Base-by-base conservation (phyloP, 1,140 invertebrate genomes). In the Drosophila subpulchrella region DNA sequence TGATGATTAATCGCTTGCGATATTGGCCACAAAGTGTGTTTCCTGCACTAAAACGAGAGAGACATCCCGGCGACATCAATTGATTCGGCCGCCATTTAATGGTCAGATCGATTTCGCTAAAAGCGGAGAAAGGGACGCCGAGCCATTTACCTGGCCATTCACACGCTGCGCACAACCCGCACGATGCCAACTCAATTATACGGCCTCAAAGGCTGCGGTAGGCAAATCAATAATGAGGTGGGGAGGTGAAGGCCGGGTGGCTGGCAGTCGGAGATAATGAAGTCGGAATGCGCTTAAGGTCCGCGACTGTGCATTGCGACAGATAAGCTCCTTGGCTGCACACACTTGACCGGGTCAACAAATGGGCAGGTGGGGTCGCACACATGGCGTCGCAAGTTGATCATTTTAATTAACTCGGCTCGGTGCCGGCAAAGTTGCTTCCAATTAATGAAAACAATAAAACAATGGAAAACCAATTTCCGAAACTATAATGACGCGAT, bases 1-100 rank as follows among this genome's bases (percentile, higher is more conserved):
- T 62, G 71, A 88, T 86, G 83, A 86, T 83, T 86, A 88, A 86
- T 86, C 83, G 63, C 67, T 66, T 42, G 63, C 50, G 47, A 54
- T 73, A 38, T 86, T 86, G 83, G 63, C 73, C 38, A 60, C 20
- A 20, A 2, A 20, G 20, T 20, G 20, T 20, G 20, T 20, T 27
- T 27, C 27, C 27, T 5, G 27, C 27, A 27, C 5, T 27, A 0
- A 27, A 27, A 27, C 5, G 70, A 38, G 70, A 36, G 62, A 63
- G 51, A 54, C 56, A 65, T 56, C 39, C 27, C 51, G 50, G 60
- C 73, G 51, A 72, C 53, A 42, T 34, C 20, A 12, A 61, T 57
- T 60, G 42, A 73, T 58, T 30, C 58, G 41, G 47, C 44, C 30
- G 36, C 20, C 10, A 17, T 38, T 38, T 41, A 46, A 50, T 41